Conservation (phyloP, 1,140 invertebrate genomes). For the Drosophila sucinea region DNA sequence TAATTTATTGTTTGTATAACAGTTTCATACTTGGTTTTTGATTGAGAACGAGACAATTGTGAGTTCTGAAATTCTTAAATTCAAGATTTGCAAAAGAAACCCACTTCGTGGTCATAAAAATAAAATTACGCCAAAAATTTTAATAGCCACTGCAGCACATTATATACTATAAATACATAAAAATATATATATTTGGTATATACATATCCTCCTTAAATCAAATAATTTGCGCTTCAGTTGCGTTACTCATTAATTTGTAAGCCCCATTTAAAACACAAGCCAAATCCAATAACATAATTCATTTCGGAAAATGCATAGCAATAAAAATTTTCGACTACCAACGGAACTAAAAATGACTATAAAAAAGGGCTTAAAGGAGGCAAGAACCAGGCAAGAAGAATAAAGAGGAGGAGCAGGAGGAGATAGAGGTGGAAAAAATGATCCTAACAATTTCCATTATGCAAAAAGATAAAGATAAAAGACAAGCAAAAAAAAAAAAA, state of each 20-base stretch:
- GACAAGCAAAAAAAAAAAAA: constrained; percentile 1
- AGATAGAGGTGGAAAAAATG: neutral
- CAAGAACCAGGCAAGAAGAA: neutral
- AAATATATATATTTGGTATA: neutral
- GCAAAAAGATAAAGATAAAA: constrained; percentile 55
- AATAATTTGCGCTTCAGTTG: constrained; percentile 2
- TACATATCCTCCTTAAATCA: neutral
- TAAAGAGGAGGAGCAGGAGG: too few species aligned
- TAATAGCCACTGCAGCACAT: neutral
- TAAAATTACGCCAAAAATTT: neutral
- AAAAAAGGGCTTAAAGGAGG: constrained; percentile 57
- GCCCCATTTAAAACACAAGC: constrained; percentile 12
- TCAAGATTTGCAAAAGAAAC: neutral
- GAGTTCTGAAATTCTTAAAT: too few species aligned
- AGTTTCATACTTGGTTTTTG: too few species aligned
- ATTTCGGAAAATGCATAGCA: constrained; percentile 45
- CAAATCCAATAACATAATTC: constrained; percentile 47
- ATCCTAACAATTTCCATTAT: constrained; percentile 61
- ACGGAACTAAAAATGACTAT: constrained; percentile 53
- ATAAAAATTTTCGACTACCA: constrained; percentile 38
- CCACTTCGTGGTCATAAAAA: neutral
- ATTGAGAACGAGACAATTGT: too few species aligned
- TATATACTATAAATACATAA: neutral
- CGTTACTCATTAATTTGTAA: constrained; percentile 18
- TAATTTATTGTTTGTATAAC: too few species aligned